These are phyloP conservation scores for Dendrocincla fuliginosa DNA, from an alignment of 2,797 vertebrate genomes.

Conservation along the genomic window DNA sequence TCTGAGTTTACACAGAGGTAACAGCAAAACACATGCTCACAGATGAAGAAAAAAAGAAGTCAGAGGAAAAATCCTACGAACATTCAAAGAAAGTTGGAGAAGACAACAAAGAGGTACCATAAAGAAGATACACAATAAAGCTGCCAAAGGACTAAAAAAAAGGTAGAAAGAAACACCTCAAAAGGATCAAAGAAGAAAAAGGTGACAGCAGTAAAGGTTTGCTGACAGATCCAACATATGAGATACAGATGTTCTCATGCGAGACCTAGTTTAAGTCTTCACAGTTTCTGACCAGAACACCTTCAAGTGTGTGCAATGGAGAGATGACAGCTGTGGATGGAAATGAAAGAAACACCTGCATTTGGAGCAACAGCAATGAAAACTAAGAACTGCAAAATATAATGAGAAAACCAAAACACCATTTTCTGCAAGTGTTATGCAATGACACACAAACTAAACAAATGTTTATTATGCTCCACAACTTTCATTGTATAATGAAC, in stretches of 20 bases:
- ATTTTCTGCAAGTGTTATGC: not conserved
- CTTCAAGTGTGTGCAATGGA: not conserved
- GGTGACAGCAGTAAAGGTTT: not conserved
- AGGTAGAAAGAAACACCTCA: not conserved
- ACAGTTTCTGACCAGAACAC: not conserved
- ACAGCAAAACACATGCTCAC: not conserved
- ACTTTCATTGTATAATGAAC: not conserved
- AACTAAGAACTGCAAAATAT: not conserved
- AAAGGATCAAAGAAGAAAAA: not conserved
- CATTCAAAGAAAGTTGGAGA: not conserved
- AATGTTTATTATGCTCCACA: not conserved
- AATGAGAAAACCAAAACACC: not conserved
- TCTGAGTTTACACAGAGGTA: not conserved
- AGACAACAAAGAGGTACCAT: not conserved
- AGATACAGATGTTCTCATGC: rapidly evolving
- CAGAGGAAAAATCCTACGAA: not conserved
- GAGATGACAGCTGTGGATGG: not conserved
- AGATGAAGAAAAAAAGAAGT: not conserved
- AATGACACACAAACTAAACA: not conserved
- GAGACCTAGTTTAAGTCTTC: not conserved
- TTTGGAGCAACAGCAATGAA: not conserved
- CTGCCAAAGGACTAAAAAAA: not conserved
- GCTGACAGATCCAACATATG: not conserved
- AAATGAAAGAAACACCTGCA: not conserved
- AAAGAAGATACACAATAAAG: not conserved